These are phyloP conservation scores for Natator depressus DNA, from an alignment of 2,113 vertebrate genomes.

Conservation along the genomic window DNA sequence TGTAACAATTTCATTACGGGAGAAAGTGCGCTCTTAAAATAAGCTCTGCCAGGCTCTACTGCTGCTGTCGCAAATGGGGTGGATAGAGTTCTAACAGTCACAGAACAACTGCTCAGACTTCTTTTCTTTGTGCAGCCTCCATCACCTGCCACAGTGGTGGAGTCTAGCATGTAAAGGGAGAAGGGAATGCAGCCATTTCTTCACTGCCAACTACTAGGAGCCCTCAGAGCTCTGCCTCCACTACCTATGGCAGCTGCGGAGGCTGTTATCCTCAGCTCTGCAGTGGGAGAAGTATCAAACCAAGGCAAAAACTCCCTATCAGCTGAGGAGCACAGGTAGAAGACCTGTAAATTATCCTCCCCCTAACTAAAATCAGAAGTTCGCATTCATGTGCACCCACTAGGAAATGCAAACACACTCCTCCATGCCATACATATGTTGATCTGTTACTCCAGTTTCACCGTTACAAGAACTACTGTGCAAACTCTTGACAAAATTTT, in stretches of 20 bases:
- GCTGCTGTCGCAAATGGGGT: accelerated
- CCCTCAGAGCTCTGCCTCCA: not conserved
- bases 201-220: not conserved
- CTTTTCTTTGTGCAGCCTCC: accelerated
- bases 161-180: not conserved
- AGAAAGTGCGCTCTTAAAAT: not conserved
- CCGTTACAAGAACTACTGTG: not conserved
- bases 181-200: not conserved
- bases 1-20: not conserved
- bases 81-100: not conserved
- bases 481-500: not conserved
- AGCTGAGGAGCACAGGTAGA: not conserved
- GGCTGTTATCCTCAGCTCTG: not conserved
- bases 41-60: not conserved
- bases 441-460: conserved; percentile 32
- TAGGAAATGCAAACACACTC: not conserved
- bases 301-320: not conserved
- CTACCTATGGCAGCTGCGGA: not conserved
- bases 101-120: accelerated
- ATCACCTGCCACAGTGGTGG: not conserved
- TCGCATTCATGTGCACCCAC: not conserved
- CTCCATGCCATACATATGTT: not conserved
- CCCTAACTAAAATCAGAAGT: not conserved
- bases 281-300: not conserved
- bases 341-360: not conserved